A percentile compares a stretch with the other conserved stretches of the same genome.
Conservation (phyloP, 1,140 invertebrate species). For the Pseudomyrmex sp. region DNA sequence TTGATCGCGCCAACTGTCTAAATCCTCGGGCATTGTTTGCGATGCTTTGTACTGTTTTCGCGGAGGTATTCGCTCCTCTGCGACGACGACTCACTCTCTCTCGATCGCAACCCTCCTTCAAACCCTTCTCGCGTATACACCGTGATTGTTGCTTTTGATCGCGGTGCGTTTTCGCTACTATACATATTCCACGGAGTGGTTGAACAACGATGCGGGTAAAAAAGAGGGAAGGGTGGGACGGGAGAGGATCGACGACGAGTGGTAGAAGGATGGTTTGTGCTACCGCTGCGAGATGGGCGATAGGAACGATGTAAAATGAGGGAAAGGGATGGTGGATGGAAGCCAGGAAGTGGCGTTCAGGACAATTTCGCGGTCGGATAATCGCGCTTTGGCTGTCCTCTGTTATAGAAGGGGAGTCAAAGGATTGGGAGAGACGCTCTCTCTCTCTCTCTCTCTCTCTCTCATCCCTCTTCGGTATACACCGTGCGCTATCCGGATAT, state of each 20-base stretch:
- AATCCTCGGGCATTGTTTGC: conserved; percentile 71
- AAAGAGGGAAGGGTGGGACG: not conserved
- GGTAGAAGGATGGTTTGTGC: conserved; percentile 30
- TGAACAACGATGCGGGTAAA: conserved; percentile 3
- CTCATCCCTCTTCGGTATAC: conserved; percentile 8
- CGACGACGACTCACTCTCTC: not conserved
- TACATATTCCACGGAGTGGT: conserved; percentile 6
- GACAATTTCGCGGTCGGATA: conserved; percentile 73
- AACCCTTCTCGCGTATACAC: not conserved
- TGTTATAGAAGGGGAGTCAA: conserved; percentile 24
- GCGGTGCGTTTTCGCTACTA: conserved; percentile 1
- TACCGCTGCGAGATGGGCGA: conserved; percentile 23
- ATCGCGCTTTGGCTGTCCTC: conserved; percentile 57
- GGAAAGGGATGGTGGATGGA: not conserved
- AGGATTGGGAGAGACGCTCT: not conserved
- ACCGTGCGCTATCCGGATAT: not conserved
- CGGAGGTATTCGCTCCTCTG: conserved; percentile 41
- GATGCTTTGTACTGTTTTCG: conserved; percentile 64
- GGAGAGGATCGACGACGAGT: conserved; percentile 34
- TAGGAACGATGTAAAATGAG: conserved; percentile 35
- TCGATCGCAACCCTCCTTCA: conserved; percentile 7
- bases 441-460: not conserved
- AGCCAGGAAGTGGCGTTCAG: conserved; percentile 49
- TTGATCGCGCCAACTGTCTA: conserved; percentile 75
- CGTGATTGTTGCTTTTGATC: not conserved